Evolutionary conservation across 2,797 vertebrate genomes (phyloP).

Genomic region (Morelia viridis): DNA sequence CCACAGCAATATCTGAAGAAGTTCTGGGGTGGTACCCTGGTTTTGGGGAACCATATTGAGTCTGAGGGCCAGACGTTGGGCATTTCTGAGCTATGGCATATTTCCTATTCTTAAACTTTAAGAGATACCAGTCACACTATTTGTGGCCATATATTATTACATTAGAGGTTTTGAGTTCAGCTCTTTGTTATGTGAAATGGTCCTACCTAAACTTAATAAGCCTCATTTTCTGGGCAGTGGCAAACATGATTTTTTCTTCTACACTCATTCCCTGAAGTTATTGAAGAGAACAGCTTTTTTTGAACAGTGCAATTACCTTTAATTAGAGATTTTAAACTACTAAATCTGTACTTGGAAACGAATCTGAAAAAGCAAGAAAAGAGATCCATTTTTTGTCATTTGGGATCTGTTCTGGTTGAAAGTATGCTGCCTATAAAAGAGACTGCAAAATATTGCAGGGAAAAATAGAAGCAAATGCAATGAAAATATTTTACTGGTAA

Average conservation of each 20-base stretch:
- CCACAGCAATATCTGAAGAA: not conserved
- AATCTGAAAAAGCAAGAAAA: not conserved
- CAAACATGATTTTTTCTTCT: not conserved
- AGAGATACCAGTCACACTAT: not conserved
- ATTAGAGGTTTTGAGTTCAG: not conserved
- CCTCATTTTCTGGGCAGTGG: not conserved
- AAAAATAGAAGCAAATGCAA: conserved; percentile 30
- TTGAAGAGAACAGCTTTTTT: conserved; percentile 4
- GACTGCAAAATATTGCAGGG: not conserved
- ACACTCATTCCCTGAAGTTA: not conserved
- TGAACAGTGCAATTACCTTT: conserved; percentile 15
- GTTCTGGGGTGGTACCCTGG: not conserved
- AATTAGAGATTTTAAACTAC: conserved; percentile 26
- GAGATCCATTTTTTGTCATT: not conserved
- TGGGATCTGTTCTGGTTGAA: not conserved
- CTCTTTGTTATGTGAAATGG: not conserved
- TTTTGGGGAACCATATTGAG: not conserved
- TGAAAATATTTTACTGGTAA: conserved; percentile 39
- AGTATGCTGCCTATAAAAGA: not conserved
- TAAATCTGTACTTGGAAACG: not conserved
- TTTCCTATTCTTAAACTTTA: not conserved
- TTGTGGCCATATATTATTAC: not conserved
- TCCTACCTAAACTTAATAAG: not conserved
- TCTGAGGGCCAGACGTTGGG: not conserved
- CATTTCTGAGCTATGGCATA: not conserved